phyloP scores from a whole-genome alignment of 2,113 vertebrate genomes.

The Hyla sarda region DNA sequence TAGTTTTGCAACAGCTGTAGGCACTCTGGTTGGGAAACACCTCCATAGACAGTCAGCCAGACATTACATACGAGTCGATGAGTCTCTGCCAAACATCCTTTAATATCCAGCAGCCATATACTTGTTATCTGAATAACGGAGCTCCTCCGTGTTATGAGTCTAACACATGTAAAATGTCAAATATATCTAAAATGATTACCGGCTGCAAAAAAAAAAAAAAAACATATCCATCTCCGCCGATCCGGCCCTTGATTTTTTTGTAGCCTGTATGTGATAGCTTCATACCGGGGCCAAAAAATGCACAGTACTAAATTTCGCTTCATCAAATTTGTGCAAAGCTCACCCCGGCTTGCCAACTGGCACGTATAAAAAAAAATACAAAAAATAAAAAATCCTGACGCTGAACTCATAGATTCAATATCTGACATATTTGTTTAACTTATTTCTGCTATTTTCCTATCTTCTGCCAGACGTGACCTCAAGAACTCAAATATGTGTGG shows the following conservation, averaged over 20 bases:
- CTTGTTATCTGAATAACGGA: not conserved
- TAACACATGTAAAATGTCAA: conserved; percentile 32
- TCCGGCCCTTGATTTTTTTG: conserved; percentile 8
- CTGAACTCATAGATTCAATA: conserved; percentile 38
- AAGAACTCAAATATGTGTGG: conserved; percentile 34
- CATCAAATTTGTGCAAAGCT: conserved; percentile 48
- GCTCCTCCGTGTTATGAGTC: not conserved
- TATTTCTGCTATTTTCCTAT: conserved; percentile 39
- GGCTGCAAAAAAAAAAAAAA: conserved; percentile 6
- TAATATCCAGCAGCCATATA: conserved; percentile 3
- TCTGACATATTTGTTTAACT: conserved; percentile 42
- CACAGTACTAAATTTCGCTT: conserved; percentile 21
- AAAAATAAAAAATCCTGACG: not conserved
- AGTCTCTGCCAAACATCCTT: conserved; percentile 25
- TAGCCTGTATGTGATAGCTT: conserved; percentile 19
- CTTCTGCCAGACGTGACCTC: conserved; percentile 47
- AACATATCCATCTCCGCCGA: conserved; percentile 8
- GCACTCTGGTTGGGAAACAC: too few species aligned
- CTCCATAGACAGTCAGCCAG: not conserved
- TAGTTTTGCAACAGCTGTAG: too few species aligned
- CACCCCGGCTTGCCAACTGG: conserved; percentile 40
- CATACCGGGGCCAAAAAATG: conserved; percentile 18
- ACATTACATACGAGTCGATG: conserved; percentile 9
- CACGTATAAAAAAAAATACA: not conserved
- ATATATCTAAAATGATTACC: not conserved